Base-by-base conservation (phyloP, 2,888 invertebrate species). In the Athetis lepigone region DNA sequence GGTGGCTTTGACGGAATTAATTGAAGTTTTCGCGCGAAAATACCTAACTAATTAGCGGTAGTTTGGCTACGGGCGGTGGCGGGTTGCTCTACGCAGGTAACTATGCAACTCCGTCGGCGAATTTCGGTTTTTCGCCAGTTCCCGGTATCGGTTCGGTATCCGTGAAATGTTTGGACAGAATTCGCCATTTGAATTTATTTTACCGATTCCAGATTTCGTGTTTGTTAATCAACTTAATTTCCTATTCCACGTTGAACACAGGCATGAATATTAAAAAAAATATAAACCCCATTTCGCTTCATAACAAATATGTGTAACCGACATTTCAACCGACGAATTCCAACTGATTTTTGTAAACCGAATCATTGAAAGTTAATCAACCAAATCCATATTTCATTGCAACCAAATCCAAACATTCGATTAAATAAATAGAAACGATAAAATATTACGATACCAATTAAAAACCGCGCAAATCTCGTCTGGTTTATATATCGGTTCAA, bases 11-110 rank as follows among this genome's bases (percentile, higher is more conserved):
- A 88, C 81, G 87, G 88, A 87, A 88, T 90, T 90, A 91, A 91
- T 90, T 90, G 89, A 89, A 91, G 90, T 91, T 91, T 90, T 89
- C 85, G 85, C 84, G 85, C 82, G 87, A 89, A 90, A 90, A 92
- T 92, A 85, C 87, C 86, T 83, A 88, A 87, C 88, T 91, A 90
- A 90, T 89, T 89, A 89, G 89, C 73, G 86, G 83, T 85, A 86
- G 85, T 83, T 86, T 72, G 84, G 80, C 72, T 57, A 69, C 70
- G 77, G 76, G 66, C 70, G 68, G 75, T 58, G 36, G 43, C 9
- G 56, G 79, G 71, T 77, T 73, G 77, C 43, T 67, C 67, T 64
- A 49, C 60, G 76, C 77, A 82, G 82, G 81, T 83, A 78, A 65
- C 61, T 65, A 67, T 75, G 79, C 79, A 76, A 60, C 72, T 75